Percentiles rank a stretch among this genome's conserved stretches.
These are phyloP conservation scores for Cataglyphis albicans DNA, from an alignment of 2,888 invertebrate species.

Conservation along the genomic window DNA sequence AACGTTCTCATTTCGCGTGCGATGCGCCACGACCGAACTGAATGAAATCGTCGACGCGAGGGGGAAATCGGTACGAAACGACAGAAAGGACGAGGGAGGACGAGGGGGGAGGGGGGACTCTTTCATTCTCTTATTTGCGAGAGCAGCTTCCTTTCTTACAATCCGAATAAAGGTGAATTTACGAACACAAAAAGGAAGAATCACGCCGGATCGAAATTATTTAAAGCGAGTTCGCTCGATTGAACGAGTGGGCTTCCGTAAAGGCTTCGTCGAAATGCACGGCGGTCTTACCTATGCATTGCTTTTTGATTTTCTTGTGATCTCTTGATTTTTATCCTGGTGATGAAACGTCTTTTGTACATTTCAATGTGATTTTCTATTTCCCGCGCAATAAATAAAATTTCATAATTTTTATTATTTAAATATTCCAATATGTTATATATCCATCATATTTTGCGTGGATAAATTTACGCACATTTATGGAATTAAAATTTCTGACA, in stretches of 20 bases:
- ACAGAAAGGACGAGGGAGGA: slow-evolving; percentile 26
- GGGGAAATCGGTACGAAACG: slow-evolving; percentile 62
- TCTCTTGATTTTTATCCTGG: slow-evolving; percentile 5
- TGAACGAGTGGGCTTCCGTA: neutral
- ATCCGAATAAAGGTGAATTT: slow-evolving; percentile 25
- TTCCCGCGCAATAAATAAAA: neutral
- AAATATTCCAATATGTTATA: neutral
- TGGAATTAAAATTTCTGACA: neutral
- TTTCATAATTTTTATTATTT: neutral
- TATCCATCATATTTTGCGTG: neutral
- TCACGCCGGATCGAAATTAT: slow-evolving; percentile 28
- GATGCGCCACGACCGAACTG: slow-evolving; percentile 64
- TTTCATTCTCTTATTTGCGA: slow-evolving; percentile 11
- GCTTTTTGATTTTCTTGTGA: neutral
- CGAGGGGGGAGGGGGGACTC: neutral
- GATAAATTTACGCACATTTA: neutral
- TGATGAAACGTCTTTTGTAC: neutral
- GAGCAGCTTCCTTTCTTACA: neutral
- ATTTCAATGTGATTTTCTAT: neutral
- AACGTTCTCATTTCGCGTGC: slow-evolving; percentile 66
- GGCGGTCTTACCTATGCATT: neutral
- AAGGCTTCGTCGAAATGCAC: slow-evolving; percentile 8
- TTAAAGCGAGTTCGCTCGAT: neutral
- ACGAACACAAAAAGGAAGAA: slow-evolving; percentile 21
- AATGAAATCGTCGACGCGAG: slow-evolving; percentile 68